Base-by-base conservation (phyloP, 1,140 invertebrate genomes). In the Sycophaga agraensis region DNA sequence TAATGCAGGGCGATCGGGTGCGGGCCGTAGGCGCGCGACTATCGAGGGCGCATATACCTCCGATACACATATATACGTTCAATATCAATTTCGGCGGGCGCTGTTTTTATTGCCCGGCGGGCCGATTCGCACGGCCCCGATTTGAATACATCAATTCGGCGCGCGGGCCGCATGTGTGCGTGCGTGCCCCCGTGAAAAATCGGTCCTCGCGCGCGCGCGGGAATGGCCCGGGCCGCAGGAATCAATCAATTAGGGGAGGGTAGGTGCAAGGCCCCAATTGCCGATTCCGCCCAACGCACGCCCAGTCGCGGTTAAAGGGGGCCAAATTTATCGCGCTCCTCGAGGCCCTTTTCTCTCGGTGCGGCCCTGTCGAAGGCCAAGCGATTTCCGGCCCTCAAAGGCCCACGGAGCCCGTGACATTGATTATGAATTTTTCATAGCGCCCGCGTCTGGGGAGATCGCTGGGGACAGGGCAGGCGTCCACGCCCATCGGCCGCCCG, bases 351-450 rank as follows among this genome's bases (percentile, higher is more conserved):
- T 51, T n/a, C 12, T 43, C 17, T n/a, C n/a, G n/a, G n/a, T n/a
- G n/a, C n/a, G n/a, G n/a, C n/a, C n/a, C n/a, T n/a, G n/a, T n/a
- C n/a, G n/a, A n/a, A n/a, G n/a, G n/a, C n/a, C n/a, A n/a, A n/a
- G n/a, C n/a, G n/a, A n/a, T n/a, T n/a, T n/a, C n/a, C n/a, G n/a
- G n/a, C n/a, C n/a, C 16, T 17, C 14, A 54, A 7, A 26, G n/a
- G 53, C 8, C 19, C 6, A 9, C 48, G 39, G 37, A 46, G 14
- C 50, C 31, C 50, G 22, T 63, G 24, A 56, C 60, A 59, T 66
- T 42, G 56, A 66, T 63, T 66, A 48, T 37, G 56, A 63, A 58
- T 60, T 56, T 60, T 65, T 59, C 43, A 56, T 59, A 59, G 14
- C 17, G 1, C 35, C 2, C n/a, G n/a, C n/a, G n/a, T n/a, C n/a